Evolutionary conservation across 2,797 vertebrate genomes (phyloP), one percentile per base, ranked within the genome.

Genomic region (Ataeniobius toweri): DNA sequence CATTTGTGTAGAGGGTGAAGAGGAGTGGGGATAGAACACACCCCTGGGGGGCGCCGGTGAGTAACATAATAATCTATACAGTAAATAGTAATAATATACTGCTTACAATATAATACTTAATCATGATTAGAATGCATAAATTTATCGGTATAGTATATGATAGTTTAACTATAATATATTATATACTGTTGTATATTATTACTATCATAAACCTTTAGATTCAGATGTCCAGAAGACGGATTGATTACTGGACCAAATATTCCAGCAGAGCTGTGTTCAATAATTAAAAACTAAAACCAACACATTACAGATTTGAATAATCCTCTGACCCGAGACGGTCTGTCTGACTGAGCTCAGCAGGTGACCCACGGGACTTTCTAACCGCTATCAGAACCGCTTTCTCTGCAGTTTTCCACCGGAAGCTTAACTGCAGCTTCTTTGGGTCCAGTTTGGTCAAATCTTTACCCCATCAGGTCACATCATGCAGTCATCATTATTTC

Each of bases 281-380:
- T 7, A 36, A 22, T 68, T 31, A 69, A 20, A 18, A 36, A 61
- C 56, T 12, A 39, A 28, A 71, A 6, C 53, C 14, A 6, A 8
- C 7, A 0, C 36, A 28, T 75, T 50, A 22, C 55, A 46, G 44
- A 56, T 9, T 77, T 31, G 61, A 74, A 53, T 31, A 6, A 10
- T 73, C 71, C 31, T 39, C 55, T 22, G 22, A 24, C 7, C 0
- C 44, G 73, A 51, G 73, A 63, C 50, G 58, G 48, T 74, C 16
- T 63, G 50, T 59, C 59, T 73, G 74, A 73, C 75, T 83, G 39
- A 24, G 53, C 83, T 67, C 73, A 83, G 75, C 77, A 1, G 79
- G 79, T 18, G 58, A 55, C n/a, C 78, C 77, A 77, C 41, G 71
- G 56, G 72, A 71, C 46, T 65, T 67, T n/a, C 16, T 48, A 61